Percentiles rank a stretch among this genome's conserved stretches.
Conservation (phyloP, 64 coral and sea anemone genomes). For the Dendrophyllia cribrosa region DNA sequence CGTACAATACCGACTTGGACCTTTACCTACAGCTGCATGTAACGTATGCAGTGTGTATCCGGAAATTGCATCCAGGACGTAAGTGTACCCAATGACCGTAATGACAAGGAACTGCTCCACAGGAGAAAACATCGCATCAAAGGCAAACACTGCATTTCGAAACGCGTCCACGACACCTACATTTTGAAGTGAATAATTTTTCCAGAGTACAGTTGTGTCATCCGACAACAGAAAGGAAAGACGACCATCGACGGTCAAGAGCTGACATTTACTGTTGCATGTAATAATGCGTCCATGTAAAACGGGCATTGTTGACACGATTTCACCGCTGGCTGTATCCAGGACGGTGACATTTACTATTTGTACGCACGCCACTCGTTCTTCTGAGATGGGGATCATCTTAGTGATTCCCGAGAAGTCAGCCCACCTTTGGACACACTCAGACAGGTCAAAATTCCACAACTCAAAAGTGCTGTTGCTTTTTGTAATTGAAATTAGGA, state of each 20-base stretch:
- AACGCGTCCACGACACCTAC: too few species aligned
- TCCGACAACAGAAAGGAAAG: not conserved
- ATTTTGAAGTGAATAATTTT: too few species aligned
- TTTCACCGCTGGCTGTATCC: not conserved
- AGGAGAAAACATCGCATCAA: not conserved
- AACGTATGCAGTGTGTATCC: not conserved
- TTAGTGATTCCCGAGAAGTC: not conserved
- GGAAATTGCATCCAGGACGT: not conserved
- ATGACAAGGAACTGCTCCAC: not conserved
- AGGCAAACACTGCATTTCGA: not conserved
- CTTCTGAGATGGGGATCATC: not conserved
- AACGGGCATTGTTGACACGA: not conserved
- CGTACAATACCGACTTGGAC: not conserved
- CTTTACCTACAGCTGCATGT: not conserved
- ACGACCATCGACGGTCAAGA: not conserved
- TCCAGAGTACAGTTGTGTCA: not conserved
- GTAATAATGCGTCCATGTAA: not conserved
- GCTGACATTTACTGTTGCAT: conserved; percentile 26
- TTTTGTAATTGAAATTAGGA: not conserved
- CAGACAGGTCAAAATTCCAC: not conserved
- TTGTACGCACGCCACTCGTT: not conserved
- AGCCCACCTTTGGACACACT: conserved; percentile 2
- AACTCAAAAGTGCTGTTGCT: not conserved
- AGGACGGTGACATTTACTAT: not conserved
- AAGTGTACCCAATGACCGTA: not conserved